Evolutionary conservation across 2,797 vertebrate genomes (phyloP).

Genomic region (Emys orbicularis): DNA sequence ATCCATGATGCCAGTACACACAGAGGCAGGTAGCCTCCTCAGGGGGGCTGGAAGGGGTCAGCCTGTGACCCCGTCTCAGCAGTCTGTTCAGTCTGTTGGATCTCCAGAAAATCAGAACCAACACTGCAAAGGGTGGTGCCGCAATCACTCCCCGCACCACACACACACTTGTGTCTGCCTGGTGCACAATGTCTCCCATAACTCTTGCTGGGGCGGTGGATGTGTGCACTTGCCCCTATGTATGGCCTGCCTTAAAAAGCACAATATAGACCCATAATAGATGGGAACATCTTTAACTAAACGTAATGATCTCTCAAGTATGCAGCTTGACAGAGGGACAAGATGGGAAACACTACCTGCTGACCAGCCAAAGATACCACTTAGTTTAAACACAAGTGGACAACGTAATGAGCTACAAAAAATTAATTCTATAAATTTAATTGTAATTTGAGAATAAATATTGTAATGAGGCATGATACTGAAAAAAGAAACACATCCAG

Average conservation of each 20-base stretch:
- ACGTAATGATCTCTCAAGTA: neutral
- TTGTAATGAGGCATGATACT: neutral
- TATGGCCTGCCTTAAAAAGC: neutral
- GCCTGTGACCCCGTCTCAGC: neutral
- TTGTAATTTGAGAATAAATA: neutral
- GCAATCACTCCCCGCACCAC: neutral
- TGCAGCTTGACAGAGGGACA: neutral
- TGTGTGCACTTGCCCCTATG: neutral
- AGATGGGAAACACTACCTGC: neutral
- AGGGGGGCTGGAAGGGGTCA: neutral
- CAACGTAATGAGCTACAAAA: neutral
- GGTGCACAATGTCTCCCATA: neutral
- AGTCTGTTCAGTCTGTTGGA: neutral
- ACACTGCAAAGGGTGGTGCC: accelerated
- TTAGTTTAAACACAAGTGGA: neutral
- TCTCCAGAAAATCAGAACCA: neutral
- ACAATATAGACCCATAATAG: neutral
- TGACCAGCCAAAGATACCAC: neutral
- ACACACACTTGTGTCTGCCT: neutral
- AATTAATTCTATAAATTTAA: neutral
- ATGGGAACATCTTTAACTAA: neutral
- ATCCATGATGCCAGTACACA: neutral
- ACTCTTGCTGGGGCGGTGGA: neutral
- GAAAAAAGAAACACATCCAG: constrained; percentile 18
- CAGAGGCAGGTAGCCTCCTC: neutral